Base-by-base conservation (phyloP, 2,797 vertebrate genomes). In the Meda fulgida region DNA sequence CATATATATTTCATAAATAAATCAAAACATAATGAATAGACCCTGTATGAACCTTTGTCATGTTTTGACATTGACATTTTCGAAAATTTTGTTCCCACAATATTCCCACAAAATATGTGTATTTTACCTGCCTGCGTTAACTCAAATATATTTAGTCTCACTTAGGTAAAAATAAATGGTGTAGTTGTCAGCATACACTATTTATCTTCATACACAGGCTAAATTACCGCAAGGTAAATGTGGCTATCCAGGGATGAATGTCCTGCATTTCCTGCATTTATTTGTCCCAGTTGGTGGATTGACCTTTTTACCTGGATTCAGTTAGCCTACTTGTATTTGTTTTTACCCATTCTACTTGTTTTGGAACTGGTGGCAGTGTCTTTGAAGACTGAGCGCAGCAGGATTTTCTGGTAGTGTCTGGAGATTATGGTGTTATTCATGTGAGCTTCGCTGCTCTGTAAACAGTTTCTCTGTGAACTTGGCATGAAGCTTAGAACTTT, bases 291-390 rank as follows among this genome's bases (percentile, higher is more conserved):
- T 43, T 40, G 58, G 29, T 46, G n/a, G 36, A 78, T 34, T 77
- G 75, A 84, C 73, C 76, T 48, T 16, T 70, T 65, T 31, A 65
- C n/a, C 66, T 63, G 65, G 71, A 78, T 84, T 77, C 31, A 81
- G 51, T 84, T 84, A n/a, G n/a, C n/a, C n/a, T n/a, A 65, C 86
- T 43, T 43, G 76, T 80, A 55, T 80, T 84, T 84, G 71, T 75
- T 75, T 80, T 85, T 67, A 29, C 67, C 43, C 8, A 0, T 40
- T 84, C 34, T 84, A 7, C 65, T 84, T 84, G 48, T 78, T 69
- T 78, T 78, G 83, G 46, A 78, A 11, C 75, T 70, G 58, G 23
- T 38, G 58, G 81, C 29, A 13, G 14, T 66, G 34, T 77, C 73
- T 69, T 84, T 84, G 48, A 78, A 78, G 73, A 70, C 38, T 19